phyloP scores from a whole-genome alignment of 1,140 invertebrate genomes.

The Calliopsis andreniformis region DNA sequence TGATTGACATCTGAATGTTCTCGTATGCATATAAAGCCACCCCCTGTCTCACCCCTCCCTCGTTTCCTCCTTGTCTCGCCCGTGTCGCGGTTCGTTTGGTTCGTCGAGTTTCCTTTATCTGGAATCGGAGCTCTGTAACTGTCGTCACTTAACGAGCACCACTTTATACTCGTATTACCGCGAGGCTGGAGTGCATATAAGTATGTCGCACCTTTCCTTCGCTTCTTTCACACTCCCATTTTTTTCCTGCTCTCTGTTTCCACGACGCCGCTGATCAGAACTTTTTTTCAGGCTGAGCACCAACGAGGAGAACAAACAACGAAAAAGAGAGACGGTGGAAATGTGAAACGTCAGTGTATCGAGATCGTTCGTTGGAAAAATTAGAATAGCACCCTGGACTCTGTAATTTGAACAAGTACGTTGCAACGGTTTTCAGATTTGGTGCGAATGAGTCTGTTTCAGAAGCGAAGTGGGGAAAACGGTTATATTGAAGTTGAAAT shows the following conservation, averaged over 20 bases:
- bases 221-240: conserved; percentile 31
- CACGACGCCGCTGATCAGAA: conserved; percentile 1
- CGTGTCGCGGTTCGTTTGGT: conserved; percentile 12
- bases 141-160: conserved; percentile 72
- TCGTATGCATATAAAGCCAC: conserved; percentile 66
- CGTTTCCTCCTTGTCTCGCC: conserved; percentile 5
- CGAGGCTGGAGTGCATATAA: conserved; percentile 24
- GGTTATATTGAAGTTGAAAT: too few relatives aligned
- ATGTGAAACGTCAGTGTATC: conserved; percentile 34
- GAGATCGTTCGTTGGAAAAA: conserved; percentile 45
- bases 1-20: conserved; percentile 73
- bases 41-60: conserved; percentile 7
- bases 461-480: not conserved
- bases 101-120: conserved; percentile 50
- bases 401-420: conserved; percentile 38
- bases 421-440: conserved; percentile 14
- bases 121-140: conserved; percentile 61
- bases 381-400: conserved; percentile 47
- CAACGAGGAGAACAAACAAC: conserved; percentile 12
- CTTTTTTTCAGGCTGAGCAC: not conserved
- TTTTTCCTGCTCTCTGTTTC: conserved; percentile 5
- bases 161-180: conserved; percentile 58
- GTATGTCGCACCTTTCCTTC: conserved; percentile 12
- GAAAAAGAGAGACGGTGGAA: conserved; percentile 17
- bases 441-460: not conserved